Evolutionary conservation across 2,113 vertebrate genomes (phyloP).

Genomic region (Dromas ardeola): DNA sequence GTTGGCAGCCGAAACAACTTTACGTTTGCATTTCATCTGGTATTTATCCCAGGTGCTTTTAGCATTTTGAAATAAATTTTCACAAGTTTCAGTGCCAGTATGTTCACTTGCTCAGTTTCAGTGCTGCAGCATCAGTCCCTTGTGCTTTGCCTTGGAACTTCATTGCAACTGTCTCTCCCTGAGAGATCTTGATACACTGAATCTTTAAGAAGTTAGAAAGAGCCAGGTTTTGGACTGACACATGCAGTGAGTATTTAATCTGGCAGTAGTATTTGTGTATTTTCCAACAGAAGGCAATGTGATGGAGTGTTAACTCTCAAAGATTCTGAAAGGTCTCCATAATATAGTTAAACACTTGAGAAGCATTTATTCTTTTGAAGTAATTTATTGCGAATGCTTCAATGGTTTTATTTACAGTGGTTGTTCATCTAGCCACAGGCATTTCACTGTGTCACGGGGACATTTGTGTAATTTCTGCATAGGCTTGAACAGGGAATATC

Average conservation of each 20-base stretch:
- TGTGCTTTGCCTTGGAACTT: background rate
- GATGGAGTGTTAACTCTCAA: background rate
- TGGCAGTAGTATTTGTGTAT: background rate
- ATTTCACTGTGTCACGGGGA: background rate
- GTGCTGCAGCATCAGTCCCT: background rate
- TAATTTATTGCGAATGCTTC: conserved; percentile 1
- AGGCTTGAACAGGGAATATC: background rate
- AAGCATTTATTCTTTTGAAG: background rate
- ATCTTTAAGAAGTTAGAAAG: background rate
- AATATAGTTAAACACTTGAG: background rate
- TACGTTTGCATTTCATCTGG: background rate
- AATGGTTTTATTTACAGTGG: background rate
- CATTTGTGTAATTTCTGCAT: background rate
- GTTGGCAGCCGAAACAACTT: background rate
- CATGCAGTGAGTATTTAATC: background rate
- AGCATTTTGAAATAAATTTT: background rate
- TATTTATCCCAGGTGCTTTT: background rate
- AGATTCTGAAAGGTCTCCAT: background rate
- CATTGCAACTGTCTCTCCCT: background rate
- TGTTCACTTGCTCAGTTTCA: background rate
- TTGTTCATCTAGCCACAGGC: background rate
- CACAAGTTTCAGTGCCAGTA: background rate
- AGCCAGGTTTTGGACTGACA: background rate
- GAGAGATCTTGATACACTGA: background rate
- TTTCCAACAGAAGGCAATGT: background rate